Evolutionary conservation across 2,113 vertebrate species (phyloP).

Genomic region (Sceloporus undulatus): DNA sequence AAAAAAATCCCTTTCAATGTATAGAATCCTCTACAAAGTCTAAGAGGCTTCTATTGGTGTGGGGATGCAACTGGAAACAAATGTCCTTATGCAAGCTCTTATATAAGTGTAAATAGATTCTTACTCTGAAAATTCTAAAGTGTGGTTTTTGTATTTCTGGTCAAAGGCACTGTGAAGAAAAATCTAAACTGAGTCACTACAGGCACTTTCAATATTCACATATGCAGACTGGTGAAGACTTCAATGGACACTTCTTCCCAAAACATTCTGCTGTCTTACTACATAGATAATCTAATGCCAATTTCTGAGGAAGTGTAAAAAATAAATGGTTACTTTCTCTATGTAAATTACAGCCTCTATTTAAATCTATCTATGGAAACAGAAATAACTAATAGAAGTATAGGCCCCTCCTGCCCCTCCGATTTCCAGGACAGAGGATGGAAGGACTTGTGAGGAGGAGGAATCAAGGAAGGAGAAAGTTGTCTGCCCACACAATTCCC

Average conservation of each 20-base stretch:
- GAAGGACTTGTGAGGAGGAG: no score
- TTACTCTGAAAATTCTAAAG: neutral
- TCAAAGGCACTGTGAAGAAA: neutral
- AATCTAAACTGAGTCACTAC: neutral
- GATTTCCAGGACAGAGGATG: neutral
- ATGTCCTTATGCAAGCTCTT: neutral
- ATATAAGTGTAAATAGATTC: neutral
- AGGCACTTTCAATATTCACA: no score
- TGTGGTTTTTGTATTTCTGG: neutral
- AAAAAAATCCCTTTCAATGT: neutral
- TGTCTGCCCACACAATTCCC: neutral
- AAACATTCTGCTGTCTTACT: neutral
- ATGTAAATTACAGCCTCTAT: neutral
- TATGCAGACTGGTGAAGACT: neutral
- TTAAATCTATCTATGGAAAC: neutral
- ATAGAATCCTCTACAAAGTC: neutral
- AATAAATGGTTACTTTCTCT: slow-evolving; percentile 15
- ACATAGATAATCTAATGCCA: neutral
- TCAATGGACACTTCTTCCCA: neutral
- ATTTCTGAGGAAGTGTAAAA: neutral
- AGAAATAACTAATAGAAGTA: neutral
- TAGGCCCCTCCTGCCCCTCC: neutral
- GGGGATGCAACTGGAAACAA: neutral
- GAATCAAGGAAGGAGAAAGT: neutral
- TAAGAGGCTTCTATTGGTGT: neutral